phyloP scores from a whole-genome alignment of 2,113 vertebrate species.

The Natator depressus region DNA sequence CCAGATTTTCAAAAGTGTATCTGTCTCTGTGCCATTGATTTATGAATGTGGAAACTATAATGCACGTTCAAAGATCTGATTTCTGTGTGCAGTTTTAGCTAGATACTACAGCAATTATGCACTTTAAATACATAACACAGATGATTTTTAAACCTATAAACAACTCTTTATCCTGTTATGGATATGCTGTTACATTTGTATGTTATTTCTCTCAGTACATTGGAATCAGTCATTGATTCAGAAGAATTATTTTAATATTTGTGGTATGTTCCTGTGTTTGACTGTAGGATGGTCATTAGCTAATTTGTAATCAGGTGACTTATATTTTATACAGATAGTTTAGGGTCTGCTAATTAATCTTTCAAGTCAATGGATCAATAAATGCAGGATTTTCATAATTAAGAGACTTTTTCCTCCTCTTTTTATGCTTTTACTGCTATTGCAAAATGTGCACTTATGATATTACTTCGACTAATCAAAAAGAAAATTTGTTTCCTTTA shows the following conservation, averaged over 20 bases:
- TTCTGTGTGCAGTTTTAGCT: accelerated
- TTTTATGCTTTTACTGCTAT: neutral
- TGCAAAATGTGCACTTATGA: neutral
- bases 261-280: neutral
- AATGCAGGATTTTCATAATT: neutral
- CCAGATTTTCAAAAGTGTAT: neutral
- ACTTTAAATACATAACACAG: neutral
- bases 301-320: neutral
- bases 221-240: neutral
- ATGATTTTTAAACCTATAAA: neutral
- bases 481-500: neutral
- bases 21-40: neutral
- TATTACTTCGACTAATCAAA: neutral
- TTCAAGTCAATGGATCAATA: neutral
- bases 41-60: neutral
- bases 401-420: neutral
- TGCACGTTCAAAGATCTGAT: neutral
- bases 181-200: neutral
- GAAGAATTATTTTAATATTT: accelerated
- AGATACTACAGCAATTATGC: neutral
- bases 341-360: neutral
- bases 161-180: neutral
- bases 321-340: neutral
- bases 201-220: neutral
- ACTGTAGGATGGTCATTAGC: neutral